Conservation (phyloP, 2,888 invertebrate species). For the Drosophila tripunctata region DNA sequence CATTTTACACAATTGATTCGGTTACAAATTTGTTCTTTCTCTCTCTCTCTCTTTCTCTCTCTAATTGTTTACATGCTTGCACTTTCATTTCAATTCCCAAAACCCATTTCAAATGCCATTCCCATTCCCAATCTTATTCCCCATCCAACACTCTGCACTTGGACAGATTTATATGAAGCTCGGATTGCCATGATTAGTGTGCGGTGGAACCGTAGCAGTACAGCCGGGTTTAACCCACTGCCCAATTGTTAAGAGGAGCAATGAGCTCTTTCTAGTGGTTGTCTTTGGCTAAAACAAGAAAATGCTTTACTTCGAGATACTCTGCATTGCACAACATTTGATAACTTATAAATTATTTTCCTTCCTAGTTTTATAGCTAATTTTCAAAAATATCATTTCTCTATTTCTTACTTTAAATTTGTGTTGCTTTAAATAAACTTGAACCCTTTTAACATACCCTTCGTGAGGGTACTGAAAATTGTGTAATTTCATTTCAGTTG, state of each 20-base stretch:
- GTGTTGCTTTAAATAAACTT: too few relatives aligned
- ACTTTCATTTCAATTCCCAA: background rate
- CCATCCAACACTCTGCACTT: background rate
- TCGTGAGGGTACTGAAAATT: background rate
- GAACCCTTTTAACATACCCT: too few relatives aligned
- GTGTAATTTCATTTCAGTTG: slow-evolving; percentile 42
- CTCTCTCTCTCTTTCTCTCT: too few relatives aligned
- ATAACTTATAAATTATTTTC: too few relatives aligned
- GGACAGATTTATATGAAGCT: slow-evolving; percentile 17
- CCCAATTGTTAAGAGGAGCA: slow-evolving; percentile 22
- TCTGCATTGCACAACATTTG: too few relatives aligned
- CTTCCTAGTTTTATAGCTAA: too few relatives aligned
- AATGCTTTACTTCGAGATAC: background rate
- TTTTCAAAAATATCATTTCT: too few relatives aligned
- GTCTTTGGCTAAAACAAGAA: slow-evolving; percentile 32
- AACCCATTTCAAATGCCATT: background rate
- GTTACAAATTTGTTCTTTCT: slow-evolving; percentile 3
- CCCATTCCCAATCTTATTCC: background rate
- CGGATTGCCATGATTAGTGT: slow-evolving; percentile 40
- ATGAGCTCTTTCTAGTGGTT: background rate
- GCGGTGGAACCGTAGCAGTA: background rate
- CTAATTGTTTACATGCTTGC: slow-evolving; percentile 13
- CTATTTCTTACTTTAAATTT: too few relatives aligned
- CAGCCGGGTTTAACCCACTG: background rate
- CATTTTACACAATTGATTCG: slow-evolving; percentile 35